Percentiles rank a stretch among this genome's conserved stretches.
These are phyloP conservation scores for Cordylochernes scorpioides DNA, from an alignment of 2,888 invertebrate species.

Conservation along the genomic window DNA sequence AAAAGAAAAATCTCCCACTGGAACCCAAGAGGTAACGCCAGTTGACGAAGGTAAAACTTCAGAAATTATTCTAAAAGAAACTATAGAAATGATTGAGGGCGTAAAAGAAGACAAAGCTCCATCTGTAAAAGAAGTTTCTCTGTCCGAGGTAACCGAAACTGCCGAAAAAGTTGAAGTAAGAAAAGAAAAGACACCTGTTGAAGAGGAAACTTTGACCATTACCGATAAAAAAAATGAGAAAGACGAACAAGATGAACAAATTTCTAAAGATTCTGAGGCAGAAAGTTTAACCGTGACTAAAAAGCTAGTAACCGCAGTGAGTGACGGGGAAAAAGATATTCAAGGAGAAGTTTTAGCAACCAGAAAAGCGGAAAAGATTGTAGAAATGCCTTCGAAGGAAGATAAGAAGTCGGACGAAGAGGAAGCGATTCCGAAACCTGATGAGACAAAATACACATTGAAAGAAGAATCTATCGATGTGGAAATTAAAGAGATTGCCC, in stretches of 20 bases:
- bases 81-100: background rate
- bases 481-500: background rate
- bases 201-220: no score
- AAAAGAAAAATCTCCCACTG: slow-evolving; percentile 1
- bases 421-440: background rate
- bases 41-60: background rate
- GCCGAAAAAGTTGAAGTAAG: background rate
- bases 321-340: slow-evolving; percentile 1
- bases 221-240: background rate
- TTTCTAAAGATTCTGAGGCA: background rate
- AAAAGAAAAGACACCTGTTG: background rate
- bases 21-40: background rate
- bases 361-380: background rate
- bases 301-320: no score
- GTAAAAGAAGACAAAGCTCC: background rate
- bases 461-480: background rate
- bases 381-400: background rate
- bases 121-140: slow-evolving; percentile 1
- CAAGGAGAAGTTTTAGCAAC: background rate
- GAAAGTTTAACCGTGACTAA: no score
- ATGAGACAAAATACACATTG: background rate
- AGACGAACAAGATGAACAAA: background rate
- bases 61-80: background rate
- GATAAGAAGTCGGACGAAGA: background rate
- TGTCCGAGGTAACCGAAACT: background rate